Conservation (phyloP, 1,140 invertebrate species). For the Antheraea pernyi region DNA sequence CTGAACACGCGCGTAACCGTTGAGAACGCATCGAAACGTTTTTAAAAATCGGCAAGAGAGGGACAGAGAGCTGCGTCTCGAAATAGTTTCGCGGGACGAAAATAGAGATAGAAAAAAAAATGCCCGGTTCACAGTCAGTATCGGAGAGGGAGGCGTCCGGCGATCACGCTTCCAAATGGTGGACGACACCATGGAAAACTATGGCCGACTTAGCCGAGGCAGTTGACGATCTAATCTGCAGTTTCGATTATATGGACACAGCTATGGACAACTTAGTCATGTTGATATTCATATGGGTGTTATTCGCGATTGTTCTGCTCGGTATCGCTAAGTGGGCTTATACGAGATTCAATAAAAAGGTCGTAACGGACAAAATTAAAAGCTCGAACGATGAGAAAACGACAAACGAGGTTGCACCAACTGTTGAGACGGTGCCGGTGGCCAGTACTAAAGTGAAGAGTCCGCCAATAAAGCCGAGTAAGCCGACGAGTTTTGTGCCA, state of each 20-base stretch:
- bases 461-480: constrained; percentile 56
- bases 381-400: constrained; percentile 65
- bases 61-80: constrained; percentile 60
- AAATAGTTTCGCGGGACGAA: constrained; percentile 49
- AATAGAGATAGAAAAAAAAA: constrained; percentile 68
- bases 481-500: constrained; percentile 78
- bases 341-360: constrained; percentile 81
- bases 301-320: constrained; percentile 89
- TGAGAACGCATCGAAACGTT: constrained; percentile 27
- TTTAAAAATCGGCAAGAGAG: constrained; percentile 21
- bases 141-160: constrained; percentile 58
- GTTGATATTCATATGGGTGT: constrained; percentile 93
- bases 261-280: constrained; percentile 95
- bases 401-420: constrained; percentile 63
- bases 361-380: constrained; percentile 58
- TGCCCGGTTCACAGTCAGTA: constrained; percentile 61
- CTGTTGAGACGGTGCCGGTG: constrained; percentile 59
- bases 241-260: constrained; percentile 88
- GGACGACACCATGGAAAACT: constrained; percentile 86
- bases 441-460: constrained; percentile 66
- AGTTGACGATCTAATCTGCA: constrained; percentile 95
- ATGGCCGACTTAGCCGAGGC: constrained; percentile 95
- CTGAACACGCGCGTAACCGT: constrained; percentile 33
- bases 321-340: constrained; percentile 91
- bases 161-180: constrained; percentile 55